These are phyloP conservation scores for Galemys pyrenaicus DNA, from an alignment of 2,113 vertebrate genomes.

Conservation along the genomic window DNA sequence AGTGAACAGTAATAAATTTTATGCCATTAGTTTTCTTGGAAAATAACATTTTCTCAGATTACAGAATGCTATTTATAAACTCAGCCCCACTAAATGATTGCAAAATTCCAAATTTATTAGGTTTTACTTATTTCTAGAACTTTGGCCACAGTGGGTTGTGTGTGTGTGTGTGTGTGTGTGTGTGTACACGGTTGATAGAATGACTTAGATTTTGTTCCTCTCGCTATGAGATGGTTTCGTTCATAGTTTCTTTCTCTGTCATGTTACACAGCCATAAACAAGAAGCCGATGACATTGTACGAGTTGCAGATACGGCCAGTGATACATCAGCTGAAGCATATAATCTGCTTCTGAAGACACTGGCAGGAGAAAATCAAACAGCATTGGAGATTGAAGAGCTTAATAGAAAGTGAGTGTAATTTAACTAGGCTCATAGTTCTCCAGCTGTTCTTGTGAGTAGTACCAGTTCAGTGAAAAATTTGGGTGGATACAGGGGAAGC, in stretches of 20 bases:
- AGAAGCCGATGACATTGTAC: slow-evolving; percentile 96
- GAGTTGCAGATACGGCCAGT: slow-evolving; percentile 93
- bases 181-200: neutral
- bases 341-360: slow-evolving; percentile 91
- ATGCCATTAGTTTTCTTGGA: slow-evolving; percentile 9
- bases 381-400: slow-evolving; percentile 93
- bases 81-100: neutral
- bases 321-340: slow-evolving; percentile 95
- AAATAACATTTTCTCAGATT: neutral
- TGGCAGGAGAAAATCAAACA: slow-evolving; percentile 93
- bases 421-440: neutral
- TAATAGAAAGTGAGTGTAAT: slow-evolving; percentile 92
- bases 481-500: neutral
- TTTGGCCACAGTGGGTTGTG: neutral
- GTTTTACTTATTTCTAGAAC: neutral
- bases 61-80: slow-evolving; percentile 5
- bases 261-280: slow-evolving; percentile 90
- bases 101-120: neutral
- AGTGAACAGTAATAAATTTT: neutral
- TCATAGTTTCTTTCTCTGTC: neutral
- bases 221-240: neutral
- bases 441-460: neutral
- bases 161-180: neutral
- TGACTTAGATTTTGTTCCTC: neutral
- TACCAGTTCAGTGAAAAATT: neutral